A percentile compares a stretch with the other conserved stretches of the same genome.
These are phyloP conservation scores for Parnassius smintheus DNA, from an alignment of 2,888 invertebrate species.

Conservation along the genomic window DNA sequence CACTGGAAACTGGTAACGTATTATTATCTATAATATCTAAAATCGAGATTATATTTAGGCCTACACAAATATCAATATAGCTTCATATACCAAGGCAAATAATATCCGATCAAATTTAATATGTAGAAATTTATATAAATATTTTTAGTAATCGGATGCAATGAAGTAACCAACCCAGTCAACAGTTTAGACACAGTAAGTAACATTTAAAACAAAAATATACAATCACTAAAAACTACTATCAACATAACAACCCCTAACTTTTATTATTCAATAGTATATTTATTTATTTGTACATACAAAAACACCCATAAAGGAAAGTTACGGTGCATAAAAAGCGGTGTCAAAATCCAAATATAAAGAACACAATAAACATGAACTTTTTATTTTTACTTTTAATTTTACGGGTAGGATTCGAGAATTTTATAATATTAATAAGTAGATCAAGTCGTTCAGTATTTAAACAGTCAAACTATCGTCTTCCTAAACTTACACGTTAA, in stretches of 20 bases:
- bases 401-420: slow-evolving; percentile 24
- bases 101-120: slow-evolving; percentile 13
- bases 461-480: neutral
- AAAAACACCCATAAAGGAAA: slow-evolving; percentile 51
- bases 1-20: slow-evolving; percentile 67
- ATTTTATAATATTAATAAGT: slow-evolving; percentile 5
- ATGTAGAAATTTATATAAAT: neutral
- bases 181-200: neutral
- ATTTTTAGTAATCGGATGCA: neutral
- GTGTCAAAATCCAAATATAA: slow-evolving; percentile 60
- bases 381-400: slow-evolving; percentile 6
- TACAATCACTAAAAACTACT: slow-evolving; percentile 66
- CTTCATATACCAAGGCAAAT: slow-evolving; percentile 22
- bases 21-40: slow-evolving; percentile 42
- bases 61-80: slow-evolving; percentile 43
- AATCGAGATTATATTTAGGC: slow-evolving; percentile 68
- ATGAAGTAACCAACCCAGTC: neutral
- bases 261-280: slow-evolving; percentile 78
- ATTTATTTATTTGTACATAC: slow-evolving; percentile 53
- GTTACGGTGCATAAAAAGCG: slow-evolving; percentile 67
- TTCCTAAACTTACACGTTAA: neutral
- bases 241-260: slow-evolving; percentile 78
- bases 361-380: slow-evolving; percentile 8
- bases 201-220: slow-evolving; percentile 63
- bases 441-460: too few species aligned